Conservation (phyloP, 2,113 vertebrate species). For the Thamnophis sirtalis region DNA sequence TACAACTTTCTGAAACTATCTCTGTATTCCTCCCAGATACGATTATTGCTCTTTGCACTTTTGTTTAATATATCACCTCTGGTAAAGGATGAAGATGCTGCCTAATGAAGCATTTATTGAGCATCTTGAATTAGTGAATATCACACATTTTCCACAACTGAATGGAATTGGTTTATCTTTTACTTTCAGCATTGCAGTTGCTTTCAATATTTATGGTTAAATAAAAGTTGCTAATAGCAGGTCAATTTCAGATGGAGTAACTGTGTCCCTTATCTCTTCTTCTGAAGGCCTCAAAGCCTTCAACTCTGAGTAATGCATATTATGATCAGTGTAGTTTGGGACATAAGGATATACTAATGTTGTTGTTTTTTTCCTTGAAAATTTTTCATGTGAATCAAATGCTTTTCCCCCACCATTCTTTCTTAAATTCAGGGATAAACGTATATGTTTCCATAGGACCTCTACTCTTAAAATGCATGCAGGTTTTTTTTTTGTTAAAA, state of each 20-base stretch:
- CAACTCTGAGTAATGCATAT: background rate
- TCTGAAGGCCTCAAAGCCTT: background rate
- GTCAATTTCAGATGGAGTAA: background rate
- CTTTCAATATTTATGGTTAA: background rate
- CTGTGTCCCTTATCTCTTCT: background rate
- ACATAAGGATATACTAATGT: background rate
- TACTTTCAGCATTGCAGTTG: background rate
- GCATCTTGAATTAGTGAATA: background rate
- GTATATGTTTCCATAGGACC: background rate
- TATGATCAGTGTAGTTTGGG: background rate
- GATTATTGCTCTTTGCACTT: background rate
- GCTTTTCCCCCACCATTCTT: background rate
- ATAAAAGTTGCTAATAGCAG: background rate
- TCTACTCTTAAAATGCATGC: background rate
- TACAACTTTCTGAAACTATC: background rate
- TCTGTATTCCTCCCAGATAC: background rate
- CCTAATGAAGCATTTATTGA: background rate
- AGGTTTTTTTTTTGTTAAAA: background rate
- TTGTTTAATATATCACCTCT: background rate
- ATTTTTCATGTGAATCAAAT: background rate
- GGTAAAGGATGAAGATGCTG: background rate
- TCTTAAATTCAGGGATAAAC: background rate
- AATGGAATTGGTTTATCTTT: background rate
- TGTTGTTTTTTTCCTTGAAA: background rate
- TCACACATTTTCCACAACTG: background rate